These are phyloP conservation scores for Trematocara nigrifrons DNA, from an alignment of 2,113 vertebrate species.

Conservation along the genomic window DNA sequence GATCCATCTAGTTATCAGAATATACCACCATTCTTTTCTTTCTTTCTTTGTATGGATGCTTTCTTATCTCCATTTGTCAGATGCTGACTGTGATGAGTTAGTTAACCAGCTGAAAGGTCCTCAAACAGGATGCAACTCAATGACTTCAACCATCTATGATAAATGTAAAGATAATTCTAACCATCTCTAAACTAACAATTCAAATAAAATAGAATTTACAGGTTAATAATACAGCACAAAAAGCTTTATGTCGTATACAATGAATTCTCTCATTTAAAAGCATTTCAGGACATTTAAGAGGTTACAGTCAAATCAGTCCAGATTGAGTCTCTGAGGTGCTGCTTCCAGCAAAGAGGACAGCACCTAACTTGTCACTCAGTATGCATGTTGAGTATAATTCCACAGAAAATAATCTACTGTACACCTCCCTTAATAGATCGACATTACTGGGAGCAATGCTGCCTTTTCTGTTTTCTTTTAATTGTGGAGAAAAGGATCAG, in stretches of 20 bases:
- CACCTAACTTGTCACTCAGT: background rate
- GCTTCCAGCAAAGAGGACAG: background rate
- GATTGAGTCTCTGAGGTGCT: background rate
- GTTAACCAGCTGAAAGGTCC: background rate
- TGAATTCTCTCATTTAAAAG: background rate
- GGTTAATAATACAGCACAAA: background rate
- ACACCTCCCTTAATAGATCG: fast-evolving
- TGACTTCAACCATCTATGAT: background rate
- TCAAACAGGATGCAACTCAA: background rate
- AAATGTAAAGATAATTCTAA: background rate
- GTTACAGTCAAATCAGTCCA: no score
- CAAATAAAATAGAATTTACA: background rate
- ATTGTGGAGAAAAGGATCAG: background rate
- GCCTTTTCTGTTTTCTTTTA: background rate
- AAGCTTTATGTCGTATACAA: background rate
- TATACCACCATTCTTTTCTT: background rate
- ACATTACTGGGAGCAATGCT: no score
- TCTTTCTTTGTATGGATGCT: background rate
- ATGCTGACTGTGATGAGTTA: background rate
- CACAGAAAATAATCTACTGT: background rate
- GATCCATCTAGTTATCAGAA: background rate
- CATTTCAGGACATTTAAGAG: background rate
- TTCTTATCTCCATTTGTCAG: background rate
- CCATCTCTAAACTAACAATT: background rate
- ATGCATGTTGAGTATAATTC: background rate